phyloP scores from a whole-genome alignment of 2,113 vertebrate species.

The Xerus inauris region DNA sequence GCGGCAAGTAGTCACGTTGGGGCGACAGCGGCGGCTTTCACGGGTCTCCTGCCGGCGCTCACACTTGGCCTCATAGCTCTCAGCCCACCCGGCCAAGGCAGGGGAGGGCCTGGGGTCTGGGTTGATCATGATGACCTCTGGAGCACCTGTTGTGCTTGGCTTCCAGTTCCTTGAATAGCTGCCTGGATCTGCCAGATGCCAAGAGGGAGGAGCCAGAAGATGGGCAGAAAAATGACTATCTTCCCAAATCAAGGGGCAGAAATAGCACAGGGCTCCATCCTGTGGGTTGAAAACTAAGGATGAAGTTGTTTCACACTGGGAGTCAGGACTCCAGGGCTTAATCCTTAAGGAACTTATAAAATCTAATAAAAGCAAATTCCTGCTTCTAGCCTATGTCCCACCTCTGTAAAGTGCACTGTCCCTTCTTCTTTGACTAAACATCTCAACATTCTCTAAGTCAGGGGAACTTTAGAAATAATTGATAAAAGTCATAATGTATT shows the following conservation, averaged over 20 bases:
- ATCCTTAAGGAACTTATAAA: neutral
- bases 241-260: slow-evolving; percentile 5
- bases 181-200: slow-evolving; percentile 57
- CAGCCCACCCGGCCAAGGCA: neutral
- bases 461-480: neutral
- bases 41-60: slow-evolving; percentile 84
- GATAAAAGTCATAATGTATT: neutral
- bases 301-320: neutral
- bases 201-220: slow-evolving; percentile 70
- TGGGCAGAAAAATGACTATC: slow-evolving; percentile 46
- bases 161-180: slow-evolving; percentile 71
- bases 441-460: neutral
- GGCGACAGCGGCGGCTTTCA: slow-evolving; percentile 72
- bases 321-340: neutral
- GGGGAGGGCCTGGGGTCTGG: slow-evolving; percentile 36
- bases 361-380: neutral
- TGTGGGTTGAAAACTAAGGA: neutral
- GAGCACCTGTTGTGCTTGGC: slow-evolving; percentile 69
- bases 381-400: neutral
- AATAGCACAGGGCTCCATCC: neutral
- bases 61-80: slow-evolving; percentile 86
- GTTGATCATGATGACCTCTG: slow-evolving; percentile 69
- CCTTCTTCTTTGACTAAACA: neutral
- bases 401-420: neutral
- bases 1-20: slow-evolving; percentile 79